These are phyloP conservation scores for Laspeyria flexula DNA, from an alignment of 2,888 invertebrate species.

Conservation along the genomic window DNA sequence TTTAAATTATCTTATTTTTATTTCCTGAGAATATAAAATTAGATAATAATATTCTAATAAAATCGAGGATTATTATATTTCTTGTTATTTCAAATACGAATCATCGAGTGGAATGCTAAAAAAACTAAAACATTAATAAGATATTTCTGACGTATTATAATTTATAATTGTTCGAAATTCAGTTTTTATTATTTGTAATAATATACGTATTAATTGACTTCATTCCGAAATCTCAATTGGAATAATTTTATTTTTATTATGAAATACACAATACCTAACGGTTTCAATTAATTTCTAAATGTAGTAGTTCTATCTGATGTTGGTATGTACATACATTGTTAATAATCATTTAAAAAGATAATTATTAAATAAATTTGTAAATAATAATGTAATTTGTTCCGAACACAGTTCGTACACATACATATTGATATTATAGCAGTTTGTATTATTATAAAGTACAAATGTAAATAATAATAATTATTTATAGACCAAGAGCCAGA, in stretches of 20 bases:
- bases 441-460: neutral
- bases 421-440: too few species aligned
- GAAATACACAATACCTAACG: neutral
- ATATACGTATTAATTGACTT: slow-evolving; percentile 48
- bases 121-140: too few species aligned
- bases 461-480: neutral
- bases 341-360: too few species aligned
- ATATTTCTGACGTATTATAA: too few species aligned
- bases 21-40: slow-evolving; percentile 33
- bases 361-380: neutral
- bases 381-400: neutral
- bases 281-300: neutral
- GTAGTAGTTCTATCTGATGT: too few species aligned
- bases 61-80: neutral
- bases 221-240: slow-evolving; percentile 27
- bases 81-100: too few species aligned
- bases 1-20: slow-evolving; percentile 24
- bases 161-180: neutral
- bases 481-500: neutral
- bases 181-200: slow-evolving; percentile 3
- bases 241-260: slow-evolving; percentile 1
- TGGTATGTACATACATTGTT: too few species aligned
- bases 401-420: too few species aligned
- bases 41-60: slow-evolving; percentile 15
- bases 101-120: too few species aligned